These are phyloP conservation scores for Panulirus ornatus DNA, from an alignment of 1,140 invertebrate species.

Conservation along the genomic window DNA sequence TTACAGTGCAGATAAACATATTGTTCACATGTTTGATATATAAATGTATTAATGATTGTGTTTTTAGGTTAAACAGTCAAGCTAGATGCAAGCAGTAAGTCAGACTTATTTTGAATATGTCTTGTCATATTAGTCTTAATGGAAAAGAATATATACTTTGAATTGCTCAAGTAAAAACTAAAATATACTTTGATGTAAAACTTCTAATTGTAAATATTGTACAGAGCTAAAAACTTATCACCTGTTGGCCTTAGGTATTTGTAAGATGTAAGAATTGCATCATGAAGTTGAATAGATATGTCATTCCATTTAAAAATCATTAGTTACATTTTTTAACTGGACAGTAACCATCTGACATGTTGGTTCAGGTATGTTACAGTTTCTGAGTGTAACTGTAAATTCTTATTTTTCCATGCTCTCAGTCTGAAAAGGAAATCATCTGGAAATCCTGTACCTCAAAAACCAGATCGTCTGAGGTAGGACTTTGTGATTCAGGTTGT, in stretches of 20 bases:
- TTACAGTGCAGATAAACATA: neutral
- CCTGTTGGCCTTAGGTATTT: neutral
- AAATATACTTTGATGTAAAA: too few species aligned
- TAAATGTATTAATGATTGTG: neutral
- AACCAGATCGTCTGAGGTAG: conserved; percentile 71
- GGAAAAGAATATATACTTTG: too few species aligned
- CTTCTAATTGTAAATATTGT: too few species aligned
- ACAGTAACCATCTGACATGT: neutral
- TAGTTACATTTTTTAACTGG: too few species aligned
- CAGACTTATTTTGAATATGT: too few species aligned
- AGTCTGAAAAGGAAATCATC: conserved; percentile 71
- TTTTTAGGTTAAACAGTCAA: neutral
- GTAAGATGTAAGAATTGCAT: too few species aligned
- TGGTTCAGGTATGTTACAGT: neutral
- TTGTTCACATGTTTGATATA: neutral
- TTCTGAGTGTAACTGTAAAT: neutral
- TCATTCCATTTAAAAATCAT: too few species aligned
- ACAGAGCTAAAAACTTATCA: too few species aligned
- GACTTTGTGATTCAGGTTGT: conserved; percentile 8
- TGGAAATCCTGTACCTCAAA: conserved; percentile 67
- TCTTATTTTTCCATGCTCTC: conserved; percentile 68
- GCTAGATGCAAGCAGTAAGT: neutral
- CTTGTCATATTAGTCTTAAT: too few species aligned
- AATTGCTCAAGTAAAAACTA: too few species aligned
- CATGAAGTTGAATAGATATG: too few species aligned